A percentile compares a stretch with the other conserved stretches of the same genome.
phyloP scores from a whole-genome alignment of 2,113 vertebrate genomes.

The Plestiodon gilberti region DNA sequence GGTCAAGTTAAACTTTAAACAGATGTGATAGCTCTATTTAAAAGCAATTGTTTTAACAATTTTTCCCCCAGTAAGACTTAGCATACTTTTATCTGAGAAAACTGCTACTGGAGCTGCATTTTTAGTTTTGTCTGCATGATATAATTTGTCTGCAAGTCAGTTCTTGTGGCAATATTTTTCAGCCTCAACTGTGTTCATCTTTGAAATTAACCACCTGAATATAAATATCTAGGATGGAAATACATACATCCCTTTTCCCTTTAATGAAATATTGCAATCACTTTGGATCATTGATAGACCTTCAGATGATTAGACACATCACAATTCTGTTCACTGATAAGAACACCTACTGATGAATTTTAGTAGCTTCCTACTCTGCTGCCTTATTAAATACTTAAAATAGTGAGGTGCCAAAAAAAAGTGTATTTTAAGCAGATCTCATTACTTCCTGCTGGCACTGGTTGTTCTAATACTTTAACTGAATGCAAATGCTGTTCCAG shows the following conservation, averaged over 20 bases:
- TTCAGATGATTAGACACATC: conserved; percentile 39
- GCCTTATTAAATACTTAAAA: conserved; percentile 71
- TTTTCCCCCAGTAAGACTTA: conserved; percentile 15
- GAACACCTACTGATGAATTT: conserved; percentile 65
- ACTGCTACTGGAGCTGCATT: conserved; percentile 46
- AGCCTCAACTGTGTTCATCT: conserved; percentile 50
- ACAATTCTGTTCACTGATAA: conserved; percentile 61
- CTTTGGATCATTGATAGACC: conserved; percentile 65
- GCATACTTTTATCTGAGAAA: conserved; percentile 41
- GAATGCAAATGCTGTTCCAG: background rate
- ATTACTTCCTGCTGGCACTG: conserved; percentile 34
- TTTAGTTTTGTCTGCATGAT: conserved; percentile 41
- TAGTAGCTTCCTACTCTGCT: conserved; percentile 71
- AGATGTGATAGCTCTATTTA: conserved; percentile 10
- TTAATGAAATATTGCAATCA: conserved; percentile 54
- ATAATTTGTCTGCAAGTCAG: conserved; percentile 54
- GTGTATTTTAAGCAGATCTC: conserved; percentile 39
- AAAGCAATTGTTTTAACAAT: conserved; percentile 21
- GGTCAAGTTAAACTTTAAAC: background rate
- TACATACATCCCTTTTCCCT: conserved; percentile 46
- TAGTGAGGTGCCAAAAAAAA: conserved; percentile 43
- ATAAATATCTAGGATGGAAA: conserved; percentile 54
- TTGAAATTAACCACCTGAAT: conserved; percentile 59
- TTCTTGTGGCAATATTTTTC: conserved; percentile 60
- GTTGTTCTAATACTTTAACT: conserved; percentile 46